Conservation (phyloP, 2,113 vertebrate genomes). For the Acrocephalus kingi region DNA sequence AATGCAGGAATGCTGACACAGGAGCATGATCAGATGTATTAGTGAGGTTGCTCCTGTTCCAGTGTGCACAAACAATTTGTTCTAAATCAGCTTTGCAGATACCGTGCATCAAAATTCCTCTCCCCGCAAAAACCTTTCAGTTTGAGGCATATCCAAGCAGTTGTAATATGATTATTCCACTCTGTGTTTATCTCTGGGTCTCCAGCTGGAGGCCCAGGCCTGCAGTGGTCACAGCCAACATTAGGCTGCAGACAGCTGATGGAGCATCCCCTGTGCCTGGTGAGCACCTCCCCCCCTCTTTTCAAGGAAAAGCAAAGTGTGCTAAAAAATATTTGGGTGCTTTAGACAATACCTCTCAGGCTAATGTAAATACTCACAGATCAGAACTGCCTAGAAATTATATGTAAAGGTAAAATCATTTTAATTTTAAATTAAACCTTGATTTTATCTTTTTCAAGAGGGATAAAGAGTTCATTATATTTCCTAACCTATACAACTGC, state of each 20-base stretch:
- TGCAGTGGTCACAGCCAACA: not conserved
- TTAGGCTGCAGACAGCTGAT: not conserved
- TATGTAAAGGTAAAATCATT: not conserved
- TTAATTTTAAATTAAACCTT: not conserved
- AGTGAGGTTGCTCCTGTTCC: not conserved
- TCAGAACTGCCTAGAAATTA: not conserved
- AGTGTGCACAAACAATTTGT: not conserved
- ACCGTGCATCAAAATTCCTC: not conserved
- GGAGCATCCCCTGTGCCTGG: not conserved
- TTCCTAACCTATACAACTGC: not conserved
- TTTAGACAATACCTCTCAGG: not conserved
- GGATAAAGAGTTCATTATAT: not conserved
- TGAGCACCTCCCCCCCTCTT: not conserved
- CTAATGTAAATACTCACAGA: not conserved
- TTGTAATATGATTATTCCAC: slow-evolving; percentile 33
- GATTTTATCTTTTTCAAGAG: not conserved
- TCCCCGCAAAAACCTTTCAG: not conserved
- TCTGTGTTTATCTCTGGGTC: not conserved
- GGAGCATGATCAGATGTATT: not conserved
- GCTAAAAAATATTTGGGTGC: not conserved
- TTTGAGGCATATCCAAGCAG: not conserved
- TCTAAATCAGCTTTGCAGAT: not conserved
- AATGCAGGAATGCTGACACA: not conserved
- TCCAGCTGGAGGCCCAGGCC: slow-evolving; percentile 1
- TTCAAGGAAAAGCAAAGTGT: not conserved